Evolutionary conservation across 2,888 invertebrate genomes (phyloP), one percentile per base, ranked within the genome.

Genomic region (Chymomyza caudatula): DNA sequence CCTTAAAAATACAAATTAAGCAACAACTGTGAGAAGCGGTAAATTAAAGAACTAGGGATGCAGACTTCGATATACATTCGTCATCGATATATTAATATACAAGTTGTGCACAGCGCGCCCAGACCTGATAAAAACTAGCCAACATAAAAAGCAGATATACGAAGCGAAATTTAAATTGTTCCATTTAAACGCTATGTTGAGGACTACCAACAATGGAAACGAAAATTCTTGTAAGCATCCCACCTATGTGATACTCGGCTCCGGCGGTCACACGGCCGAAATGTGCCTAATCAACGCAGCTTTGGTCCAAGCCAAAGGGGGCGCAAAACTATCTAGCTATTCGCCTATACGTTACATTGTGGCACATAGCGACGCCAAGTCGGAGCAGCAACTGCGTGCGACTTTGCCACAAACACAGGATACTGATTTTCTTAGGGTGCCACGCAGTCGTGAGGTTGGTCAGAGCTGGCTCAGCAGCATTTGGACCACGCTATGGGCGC

Each of bases 251-350:
- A 85, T 90, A 17, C 75, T 91, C 0, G 91, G 91, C 23, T 91
- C 91, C 0, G 91, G 91, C 4, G 91, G 91, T 0, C 99, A 99
- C 88, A 99, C 99, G 0, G 94, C 95, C n/a, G 99, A 99, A 92
- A 95, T 99, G 92, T 89, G 98, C 57, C 92, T 93, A 70, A 91
- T 98, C 49, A 89, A 95, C 4, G 91, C 92, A 73, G 91, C 92
- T 25, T 88, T 98, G 52, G 17, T 85, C 3, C 60, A 66, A 42
- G 64, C 22, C 60, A 67, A 5, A 17, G 62, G 66, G 3, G 13
- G 44, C 1, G 44, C 54, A 1, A 25, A 37, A n/a, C n/a, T n/a
- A n/a, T n/a, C n/a, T 37, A 11, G 11, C 29, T 37, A 37, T 4
- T 0, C 29, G 3, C 29, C 97, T 0, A 91, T 97, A 60, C 90